Conservation (phyloP, 2,888 invertebrate genomes). For the Xestia ashworthii region DNA sequence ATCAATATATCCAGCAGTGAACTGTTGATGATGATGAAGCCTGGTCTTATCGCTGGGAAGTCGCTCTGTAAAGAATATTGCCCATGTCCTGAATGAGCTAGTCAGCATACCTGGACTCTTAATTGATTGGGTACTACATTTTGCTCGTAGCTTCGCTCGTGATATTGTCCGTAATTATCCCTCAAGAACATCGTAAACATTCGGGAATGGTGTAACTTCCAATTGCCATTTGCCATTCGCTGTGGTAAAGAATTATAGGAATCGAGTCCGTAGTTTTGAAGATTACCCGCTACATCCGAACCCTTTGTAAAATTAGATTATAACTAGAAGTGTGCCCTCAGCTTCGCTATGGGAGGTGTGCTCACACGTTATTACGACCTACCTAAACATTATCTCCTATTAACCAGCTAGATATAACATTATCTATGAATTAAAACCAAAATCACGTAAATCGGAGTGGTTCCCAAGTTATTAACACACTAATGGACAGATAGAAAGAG, state of each 20-base stretch:
- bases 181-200: too few relatives aligned
- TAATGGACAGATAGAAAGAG: conserved; percentile 37
- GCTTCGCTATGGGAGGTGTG: too few relatives aligned
- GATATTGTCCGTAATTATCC: too few relatives aligned
- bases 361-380: not conserved
- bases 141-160: too few relatives aligned
- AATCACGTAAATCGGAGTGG: conserved; percentile 24
- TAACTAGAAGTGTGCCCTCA: not conserved
- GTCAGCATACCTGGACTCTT: not conserved
- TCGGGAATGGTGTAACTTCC: too few relatives aligned
- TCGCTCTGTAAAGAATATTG: not conserved
- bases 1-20: not conserved
- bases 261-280: too few relatives aligned
- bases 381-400: not conserved
- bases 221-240: too few relatives aligned
- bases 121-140: not conserved
- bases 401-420: conserved; percentile 23
- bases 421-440: conserved; percentile 40
- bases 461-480: conserved; percentile 1
- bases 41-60: not conserved
- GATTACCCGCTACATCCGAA: too few relatives aligned
- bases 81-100: not conserved
- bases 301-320: too few relatives aligned
- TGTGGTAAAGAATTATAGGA: too few relatives aligned
- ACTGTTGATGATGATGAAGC: not conserved